phyloP scores from a whole-genome alignment of 2,113 vertebrate genomes.

The Polypterus senegalus region DNA sequence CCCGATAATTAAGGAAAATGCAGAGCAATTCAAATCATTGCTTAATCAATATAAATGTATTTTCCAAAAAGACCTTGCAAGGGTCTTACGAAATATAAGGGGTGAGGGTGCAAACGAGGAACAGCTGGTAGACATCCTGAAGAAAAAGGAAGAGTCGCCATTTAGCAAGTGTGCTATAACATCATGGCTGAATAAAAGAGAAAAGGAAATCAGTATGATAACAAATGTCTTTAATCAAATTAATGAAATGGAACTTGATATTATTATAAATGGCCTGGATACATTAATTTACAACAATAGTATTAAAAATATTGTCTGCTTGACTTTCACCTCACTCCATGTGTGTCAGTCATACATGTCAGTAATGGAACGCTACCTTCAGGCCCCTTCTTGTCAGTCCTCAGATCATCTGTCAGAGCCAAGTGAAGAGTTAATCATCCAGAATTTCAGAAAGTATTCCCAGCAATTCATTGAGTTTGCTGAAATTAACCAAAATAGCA shows the following conservation, averaged over 20 bases:
- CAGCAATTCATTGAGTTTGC: no score
- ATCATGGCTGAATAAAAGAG: constrained; percentile 5
- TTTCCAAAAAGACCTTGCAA: constrained; percentile 9
- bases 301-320: constrained; percentile 16
- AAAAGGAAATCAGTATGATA: neutral
- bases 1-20: constrained; percentile 1
- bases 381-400: no score
- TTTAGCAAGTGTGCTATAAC: constrained; percentile 3
- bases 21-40: constrained; percentile 1
- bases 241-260: constrained; percentile 10
- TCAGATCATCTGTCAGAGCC: no score
- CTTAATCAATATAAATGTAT: neutral
- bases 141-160: constrained; percentile 4
- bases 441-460: no score
- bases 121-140: neutral
- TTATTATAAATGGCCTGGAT: constrained; percentile 18
- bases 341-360: no score
- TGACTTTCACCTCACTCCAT: constrained; percentile 12
- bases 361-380: no score
- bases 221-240: constrained; percentile 13
- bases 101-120: constrained; percentile 12
- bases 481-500: no score
- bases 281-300: constrained; percentile 9
- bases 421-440: no score
- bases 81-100: constrained; percentile 7